phyloP scores from a whole-genome alignment of 2,113 vertebrate genomes.

The Poecilia latipinna region DNA sequence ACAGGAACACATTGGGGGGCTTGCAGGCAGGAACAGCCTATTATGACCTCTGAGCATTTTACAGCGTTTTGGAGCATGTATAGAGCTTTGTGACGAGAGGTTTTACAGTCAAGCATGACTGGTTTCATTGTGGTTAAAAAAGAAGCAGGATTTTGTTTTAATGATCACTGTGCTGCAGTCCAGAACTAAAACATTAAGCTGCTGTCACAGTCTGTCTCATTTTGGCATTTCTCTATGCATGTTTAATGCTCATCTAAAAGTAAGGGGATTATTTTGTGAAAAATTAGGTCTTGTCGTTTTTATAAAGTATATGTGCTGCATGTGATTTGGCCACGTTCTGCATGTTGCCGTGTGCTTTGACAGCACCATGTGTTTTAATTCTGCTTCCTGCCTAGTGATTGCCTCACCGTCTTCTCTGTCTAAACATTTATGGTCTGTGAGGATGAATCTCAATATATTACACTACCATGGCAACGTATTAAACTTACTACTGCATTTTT shows the following conservation, averaged over 20 bases:
- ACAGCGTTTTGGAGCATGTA: constrained; percentile 39
- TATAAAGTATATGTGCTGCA: neutral
- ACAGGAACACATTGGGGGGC: constrained; percentile 54
- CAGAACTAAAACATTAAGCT: constrained; percentile 51
- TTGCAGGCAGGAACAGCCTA: constrained; percentile 41
- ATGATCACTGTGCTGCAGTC: constrained; percentile 10
- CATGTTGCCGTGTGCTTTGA: neutral
- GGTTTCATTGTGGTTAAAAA: constrained; percentile 25
- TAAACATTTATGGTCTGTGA: neutral
- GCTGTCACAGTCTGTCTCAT: neutral
- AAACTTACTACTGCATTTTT: neutral
- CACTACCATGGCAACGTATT: neutral
- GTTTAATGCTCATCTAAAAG: neutral
- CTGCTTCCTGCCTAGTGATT: neutral
- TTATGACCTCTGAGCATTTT: constrained; percentile 52
- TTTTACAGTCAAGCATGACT: constrained; percentile 33
- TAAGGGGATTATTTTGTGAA: neutral
- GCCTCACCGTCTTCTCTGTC: neutral
- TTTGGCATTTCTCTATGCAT: neutral
- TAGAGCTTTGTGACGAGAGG: constrained; percentile 42
- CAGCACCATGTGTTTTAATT: neutral
- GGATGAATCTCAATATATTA: neutral
- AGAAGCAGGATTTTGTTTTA: constrained; percentile 34
- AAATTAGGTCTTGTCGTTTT: neutral
- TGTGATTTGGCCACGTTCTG: neutral